phyloP scores from a whole-genome alignment of 2,888 invertebrate genomes.

The Toxonevra muliebris region DNA sequence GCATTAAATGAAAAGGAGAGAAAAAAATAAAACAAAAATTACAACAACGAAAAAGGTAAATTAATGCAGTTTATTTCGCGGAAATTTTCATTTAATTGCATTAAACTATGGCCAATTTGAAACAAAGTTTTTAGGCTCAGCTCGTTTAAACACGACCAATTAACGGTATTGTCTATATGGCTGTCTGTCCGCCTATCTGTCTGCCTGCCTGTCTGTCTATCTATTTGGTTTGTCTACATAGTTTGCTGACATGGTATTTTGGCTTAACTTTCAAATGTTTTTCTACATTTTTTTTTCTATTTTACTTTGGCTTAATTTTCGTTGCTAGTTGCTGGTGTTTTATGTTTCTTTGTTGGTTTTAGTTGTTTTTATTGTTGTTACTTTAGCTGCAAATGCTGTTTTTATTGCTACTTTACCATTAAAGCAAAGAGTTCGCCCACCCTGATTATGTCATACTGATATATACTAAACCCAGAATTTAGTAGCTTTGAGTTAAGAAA shows the following conservation, averaged over 20 bases:
- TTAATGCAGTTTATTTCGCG: conserved; percentile 3
- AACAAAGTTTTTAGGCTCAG: conserved; percentile 13
- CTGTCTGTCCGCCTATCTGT: conserved; percentile 6
- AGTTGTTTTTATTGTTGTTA: background rate
- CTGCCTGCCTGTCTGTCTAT: conserved; percentile 16
- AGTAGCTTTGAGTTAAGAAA: conserved; percentile 29
- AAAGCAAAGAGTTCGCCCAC: conserved; percentile 34
- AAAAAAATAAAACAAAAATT: conserved; percentile 15
- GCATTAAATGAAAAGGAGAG: no score
- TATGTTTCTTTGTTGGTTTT: conserved; percentile 1
- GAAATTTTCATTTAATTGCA: conserved; percentile 7
- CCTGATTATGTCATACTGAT: conserved; percentile 30
- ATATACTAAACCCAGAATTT: background rate
- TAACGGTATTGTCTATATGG: conserved; percentile 42
- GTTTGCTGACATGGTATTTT: conserved; percentile 15
- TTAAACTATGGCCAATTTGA: conserved; percentile 12
- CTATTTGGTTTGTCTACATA: conserved; percentile 9
- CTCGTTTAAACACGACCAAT: conserved; percentile 43
- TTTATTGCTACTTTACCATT: conserved; percentile 18
- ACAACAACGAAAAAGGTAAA: conserved; percentile 7
- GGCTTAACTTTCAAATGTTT: conserved; percentile 3
- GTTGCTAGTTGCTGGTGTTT: conserved; percentile 8
- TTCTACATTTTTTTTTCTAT: conserved; percentile 4
- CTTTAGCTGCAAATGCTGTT: conserved; percentile 37
- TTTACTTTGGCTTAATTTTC: background rate